A percentile compares a stretch with the other conserved stretches of the same genome.
phyloP scores from a whole-genome alignment of 2,888 invertebrate genomes.

The Caenorhabditis wallacei region DNA sequence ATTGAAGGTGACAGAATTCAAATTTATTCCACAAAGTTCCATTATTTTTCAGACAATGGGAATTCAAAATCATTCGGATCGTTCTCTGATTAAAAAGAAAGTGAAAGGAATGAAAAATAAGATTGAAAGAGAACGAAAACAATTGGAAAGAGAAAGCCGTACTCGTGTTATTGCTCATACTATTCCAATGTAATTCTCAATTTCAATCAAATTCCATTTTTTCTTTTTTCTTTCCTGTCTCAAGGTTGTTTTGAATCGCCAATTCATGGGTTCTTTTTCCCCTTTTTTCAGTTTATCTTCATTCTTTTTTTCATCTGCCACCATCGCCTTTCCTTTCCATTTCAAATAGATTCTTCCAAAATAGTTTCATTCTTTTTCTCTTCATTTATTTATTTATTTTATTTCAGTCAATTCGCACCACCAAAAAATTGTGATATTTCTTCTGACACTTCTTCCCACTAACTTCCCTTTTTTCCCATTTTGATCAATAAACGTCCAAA shows the following conservation, averaged over 20 bases:
- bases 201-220: conserved; percentile 2
- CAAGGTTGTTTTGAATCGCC: conserved; percentile 61
- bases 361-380: conserved; percentile 23
- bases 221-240: conserved; percentile 32
- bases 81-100: conserved; percentile 85
- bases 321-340: conserved; percentile 40
- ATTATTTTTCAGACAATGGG: conserved; percentile 85
- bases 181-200: conserved; percentile 65
- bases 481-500: conserved; percentile 25
- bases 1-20: conserved; percentile 88
- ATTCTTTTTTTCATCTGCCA: background rate
- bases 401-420: conserved; percentile 39
- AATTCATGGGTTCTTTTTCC: conserved; percentile 52
- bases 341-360: conserved; percentile 20
- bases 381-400: conserved; percentile 5
- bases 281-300: conserved; percentile 29
- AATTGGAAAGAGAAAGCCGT: conserved; percentile 91
- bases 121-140: conserved; percentile 86
- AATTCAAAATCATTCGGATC: conserved; percentile 85
- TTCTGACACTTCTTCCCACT: conserved; percentile 48
- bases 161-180: conserved; percentile 69
- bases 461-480: background rate
- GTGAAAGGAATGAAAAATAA: conserved; percentile 85
- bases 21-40: no score
- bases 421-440: conserved; percentile 57